Base-by-base conservation (phyloP, 2,888 invertebrate genomes). In the Gastracanthus pulcherrimus region DNA sequence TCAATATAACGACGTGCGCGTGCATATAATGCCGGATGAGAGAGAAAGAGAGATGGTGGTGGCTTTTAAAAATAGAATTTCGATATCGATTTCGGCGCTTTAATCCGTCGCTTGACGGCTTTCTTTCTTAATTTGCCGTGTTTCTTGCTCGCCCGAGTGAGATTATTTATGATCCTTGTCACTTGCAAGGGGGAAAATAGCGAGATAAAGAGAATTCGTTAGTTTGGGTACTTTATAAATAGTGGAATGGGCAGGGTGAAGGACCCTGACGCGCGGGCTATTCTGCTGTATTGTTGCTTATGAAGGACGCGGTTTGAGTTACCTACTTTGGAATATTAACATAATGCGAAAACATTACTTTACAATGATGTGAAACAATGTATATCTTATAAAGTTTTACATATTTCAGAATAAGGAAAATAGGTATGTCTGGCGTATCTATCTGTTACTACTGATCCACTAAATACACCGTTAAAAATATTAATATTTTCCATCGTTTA, bases 1-100 rank as follows among this genome's bases (percentile, higher is more conserved):
- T 41, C 80, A 48, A 78, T 62, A 62, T 69, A 72, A 70, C 75
- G 70, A 72, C 74, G 60, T 36, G 75, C 58, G 75, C 70, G 51
- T 70, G 62, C 76, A 72, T 78, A 70, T 78, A 78, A 82, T 70
- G 29, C 34, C 67, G 74, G 51, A 77, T 48, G 76, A 36, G 69
- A 16, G 38, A 36, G 16, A 45, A 26, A 55, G 19, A 79, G 36
- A 48, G 48, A 38, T 36, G 9, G 58, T 9, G 69, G 81, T 62
- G 70, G 19, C 45, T 45, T 67, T 41, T 76, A 58, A 69, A 76
- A 76, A 76, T 76, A 76, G 78, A 78, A 78, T 41, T 64, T 51
- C 71, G 51, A 62, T 78, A 78, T 78, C 64, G 78, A 78, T 78
- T 71, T 51, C n/a, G 5, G n/a, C n/a, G 38, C 36, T 31, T 60